Conservation (phyloP, 1,140 invertebrate genomes). For the Metopolophium dirhodum region DNA sequence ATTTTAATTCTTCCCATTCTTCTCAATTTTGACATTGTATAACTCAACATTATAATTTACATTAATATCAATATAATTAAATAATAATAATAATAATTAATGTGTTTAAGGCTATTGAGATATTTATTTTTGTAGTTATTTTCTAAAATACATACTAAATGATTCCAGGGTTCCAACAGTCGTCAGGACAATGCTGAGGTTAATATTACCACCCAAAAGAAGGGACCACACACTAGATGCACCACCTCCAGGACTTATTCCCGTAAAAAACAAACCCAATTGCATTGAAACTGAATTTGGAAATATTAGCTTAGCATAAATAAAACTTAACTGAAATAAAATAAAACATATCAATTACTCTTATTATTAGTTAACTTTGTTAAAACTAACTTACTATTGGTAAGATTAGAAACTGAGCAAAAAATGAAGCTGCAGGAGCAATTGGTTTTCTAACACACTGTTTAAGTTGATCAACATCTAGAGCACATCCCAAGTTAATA, state of each 20-base stretch:
- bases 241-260: conserved; percentile 88
- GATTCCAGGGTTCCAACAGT: conserved; percentile 84
- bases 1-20: too few relatives aligned
- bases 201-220: conserved; percentile 84
- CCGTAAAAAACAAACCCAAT: conserved; percentile 90
- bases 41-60: not conserved
- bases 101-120: not conserved
- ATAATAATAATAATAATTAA: not conserved
- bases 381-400: conserved; percentile 74
- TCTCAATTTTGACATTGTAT: not conserved
- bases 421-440: conserved; percentile 83
- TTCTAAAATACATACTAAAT: conserved; percentile 71
- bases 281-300: conserved; percentile 73
- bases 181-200: conserved; percentile 92
- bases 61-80: not conserved
- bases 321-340: conserved; percentile 76
- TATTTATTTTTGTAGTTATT: not conserved
- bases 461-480: conserved; percentile 78
- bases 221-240: conserved; percentile 96
- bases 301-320: conserved; percentile 76
- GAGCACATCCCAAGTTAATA: conserved; percentile 92
- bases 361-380: not conserved
- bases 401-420: conserved; percentile 87
- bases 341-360: not conserved
- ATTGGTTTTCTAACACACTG: conserved; percentile 76